These are phyloP conservation scores for Typhlichthys eigenmanni DNA, from an alignment of 2,797 vertebrate genomes.

Conservation along the genomic window DNA sequence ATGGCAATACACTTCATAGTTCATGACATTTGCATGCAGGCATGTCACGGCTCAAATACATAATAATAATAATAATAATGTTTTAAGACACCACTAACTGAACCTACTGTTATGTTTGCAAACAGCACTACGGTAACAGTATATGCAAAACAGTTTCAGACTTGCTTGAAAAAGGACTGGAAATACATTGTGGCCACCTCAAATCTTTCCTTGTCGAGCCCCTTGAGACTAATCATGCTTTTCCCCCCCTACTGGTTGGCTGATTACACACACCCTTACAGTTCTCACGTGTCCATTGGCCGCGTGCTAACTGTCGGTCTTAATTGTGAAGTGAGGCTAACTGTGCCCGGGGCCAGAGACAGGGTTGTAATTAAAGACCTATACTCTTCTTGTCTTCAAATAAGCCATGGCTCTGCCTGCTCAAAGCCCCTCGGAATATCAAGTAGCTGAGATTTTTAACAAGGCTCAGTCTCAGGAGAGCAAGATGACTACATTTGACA, in stretches of 20 bases:
- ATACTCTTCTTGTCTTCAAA: constrained; percentile 72
- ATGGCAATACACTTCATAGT: background rate
- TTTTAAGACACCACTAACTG: too few relatives aligned
- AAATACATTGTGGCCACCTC: constrained; percentile 8
- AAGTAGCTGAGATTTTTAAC: constrained; percentile 56
- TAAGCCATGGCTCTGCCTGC: constrained; percentile 67
- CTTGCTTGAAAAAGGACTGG: constrained; percentile 11
- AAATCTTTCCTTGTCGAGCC: constrained; percentile 29
- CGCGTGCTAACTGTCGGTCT: constrained; percentile 59
- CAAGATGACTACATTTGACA: constrained; percentile 18
- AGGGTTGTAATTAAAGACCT: constrained; percentile 75
- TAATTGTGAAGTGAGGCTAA: constrained; percentile 70
- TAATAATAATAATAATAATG: too few relatives aligned
- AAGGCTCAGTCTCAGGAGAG: constrained; percentile 29
- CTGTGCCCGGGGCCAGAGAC: constrained; percentile 58
- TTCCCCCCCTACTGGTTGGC: constrained; percentile 20
- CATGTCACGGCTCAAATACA: too few relatives aligned
- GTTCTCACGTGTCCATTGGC: constrained; percentile 40
- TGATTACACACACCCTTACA: constrained; percentile 31
- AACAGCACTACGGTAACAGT: background rate
- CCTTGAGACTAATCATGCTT: constrained; percentile 20
- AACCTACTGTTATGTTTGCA: background rate
- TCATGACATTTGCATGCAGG: background rate
- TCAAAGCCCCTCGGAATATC: constrained; percentile 71
- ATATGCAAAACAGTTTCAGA: background rate